phyloP scores from a whole-genome alignment of 92 coral and sea anemone genomes.

The Parazoanthus swiftii region DNA sequence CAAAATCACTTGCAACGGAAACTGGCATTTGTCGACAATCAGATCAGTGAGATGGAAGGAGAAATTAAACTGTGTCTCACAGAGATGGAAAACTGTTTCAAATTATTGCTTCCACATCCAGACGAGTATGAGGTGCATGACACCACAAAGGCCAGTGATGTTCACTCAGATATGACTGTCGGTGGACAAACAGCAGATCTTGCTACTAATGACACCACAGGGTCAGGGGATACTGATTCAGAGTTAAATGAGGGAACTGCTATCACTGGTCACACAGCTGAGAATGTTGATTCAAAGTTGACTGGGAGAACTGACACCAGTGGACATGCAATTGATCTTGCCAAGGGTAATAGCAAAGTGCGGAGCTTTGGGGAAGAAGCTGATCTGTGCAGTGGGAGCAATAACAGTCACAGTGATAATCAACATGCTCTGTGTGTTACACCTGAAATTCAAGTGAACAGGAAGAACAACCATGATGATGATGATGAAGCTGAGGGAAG shows the following conservation, averaged over 20 bases:
- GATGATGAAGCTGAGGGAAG: neutral
- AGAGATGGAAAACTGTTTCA: slow-evolving; percentile 91
- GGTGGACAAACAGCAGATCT: neutral
- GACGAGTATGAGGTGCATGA: slow-evolving; percentile 81
- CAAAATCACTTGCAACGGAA: slow-evolving; percentile 62
- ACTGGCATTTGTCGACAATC: slow-evolving; percentile 69
- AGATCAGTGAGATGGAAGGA: slow-evolving; percentile 74
- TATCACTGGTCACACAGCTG: neutral
- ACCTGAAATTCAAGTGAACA: neutral
- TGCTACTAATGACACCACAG: neutral
- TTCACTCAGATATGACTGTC: neutral
- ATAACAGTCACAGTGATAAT: neutral
- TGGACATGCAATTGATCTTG: neutral
- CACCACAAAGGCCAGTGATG: neutral
- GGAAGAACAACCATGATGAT: neutral
- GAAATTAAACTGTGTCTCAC: slow-evolving; percentile 76
- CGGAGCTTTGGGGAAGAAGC: neutral
- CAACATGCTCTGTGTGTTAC: neutral
- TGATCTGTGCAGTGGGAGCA: neutral
- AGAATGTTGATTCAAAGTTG: neutral
- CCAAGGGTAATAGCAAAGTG: neutral
- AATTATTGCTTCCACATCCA: slow-evolving; percentile 87
- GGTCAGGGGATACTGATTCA: too few species aligned
- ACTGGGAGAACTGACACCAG: neutral
- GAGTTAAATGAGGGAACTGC: too few species aligned